Conservation (phyloP, 2,888 invertebrate species). For the Lingula anatina region DNA sequence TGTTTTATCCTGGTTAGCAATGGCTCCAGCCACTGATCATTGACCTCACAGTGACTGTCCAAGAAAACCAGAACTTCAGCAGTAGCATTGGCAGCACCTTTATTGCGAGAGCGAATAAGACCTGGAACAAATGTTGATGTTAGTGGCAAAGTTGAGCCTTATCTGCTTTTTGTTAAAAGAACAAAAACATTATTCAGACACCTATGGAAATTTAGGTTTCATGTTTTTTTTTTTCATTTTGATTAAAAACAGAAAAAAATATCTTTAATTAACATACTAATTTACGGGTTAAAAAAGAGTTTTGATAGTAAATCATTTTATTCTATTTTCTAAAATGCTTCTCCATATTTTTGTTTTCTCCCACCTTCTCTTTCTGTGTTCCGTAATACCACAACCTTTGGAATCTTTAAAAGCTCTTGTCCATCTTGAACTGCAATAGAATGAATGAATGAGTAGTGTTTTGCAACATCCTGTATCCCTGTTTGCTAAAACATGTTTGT, state of each 20-base stretch:
- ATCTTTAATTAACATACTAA: too few relatives aligned
- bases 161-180: too few relatives aligned
- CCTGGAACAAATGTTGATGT: too few relatives aligned
- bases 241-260: too few relatives aligned
- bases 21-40: constrained; percentile 49
- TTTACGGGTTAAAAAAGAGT: too few relatives aligned
- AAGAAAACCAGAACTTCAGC: constrained; percentile 27
- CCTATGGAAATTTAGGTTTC: not conserved
- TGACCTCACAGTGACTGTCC: constrained; percentile 31
- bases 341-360: not conserved
- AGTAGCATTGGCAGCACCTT: constrained; percentile 41
- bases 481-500: too few relatives aligned
- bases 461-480: too few relatives aligned
- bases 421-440: constrained; percentile 37
- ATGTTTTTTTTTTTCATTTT: not conserved
- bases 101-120: constrained; percentile 18
- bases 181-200: too few relatives aligned
- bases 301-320: too few relatives aligned
- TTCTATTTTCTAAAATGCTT: not conserved
- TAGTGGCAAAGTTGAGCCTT: not conserved
- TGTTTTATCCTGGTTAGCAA: constrained; percentile 47
- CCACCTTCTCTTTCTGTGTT: constrained; percentile 45
- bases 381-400: constrained; percentile 42
- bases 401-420: constrained; percentile 27
- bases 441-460: too few relatives aligned